Conservation (phyloP, 2,113 vertebrate species). For the Myodes glareolus region DNA sequence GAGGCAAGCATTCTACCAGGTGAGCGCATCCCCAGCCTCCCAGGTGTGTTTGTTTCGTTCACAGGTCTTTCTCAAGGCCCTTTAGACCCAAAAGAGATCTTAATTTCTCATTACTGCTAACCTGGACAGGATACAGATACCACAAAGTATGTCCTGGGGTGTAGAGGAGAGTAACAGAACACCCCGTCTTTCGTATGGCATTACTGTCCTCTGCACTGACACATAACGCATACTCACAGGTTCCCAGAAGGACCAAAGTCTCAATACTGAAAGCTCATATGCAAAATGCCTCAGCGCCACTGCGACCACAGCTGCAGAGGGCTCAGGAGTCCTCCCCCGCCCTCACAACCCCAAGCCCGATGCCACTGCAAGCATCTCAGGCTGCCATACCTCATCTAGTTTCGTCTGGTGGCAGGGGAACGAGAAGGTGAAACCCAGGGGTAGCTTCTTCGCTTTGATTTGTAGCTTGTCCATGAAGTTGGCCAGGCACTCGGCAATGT, state of each 20-base stretch:
- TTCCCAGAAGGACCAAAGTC: not conserved
- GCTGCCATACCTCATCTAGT: constrained; percentile 93
- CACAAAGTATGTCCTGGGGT: not conserved
- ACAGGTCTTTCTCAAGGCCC: not conserved
- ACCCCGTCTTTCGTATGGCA: not conserved
- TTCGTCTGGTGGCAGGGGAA: constrained; percentile 96
- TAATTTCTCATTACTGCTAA: not conserved
- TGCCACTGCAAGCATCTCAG: not conserved
- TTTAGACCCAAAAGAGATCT: not conserved
- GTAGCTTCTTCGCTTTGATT: constrained; percentile 96
- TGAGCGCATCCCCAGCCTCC: not conserved
- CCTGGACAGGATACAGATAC: not conserved
- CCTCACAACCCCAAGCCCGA: not conserved
- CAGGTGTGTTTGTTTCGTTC: not conserved
- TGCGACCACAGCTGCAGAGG: not conserved
- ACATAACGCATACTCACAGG: not conserved
- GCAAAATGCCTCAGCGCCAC: not conserved
- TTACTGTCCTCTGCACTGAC: not conserved
- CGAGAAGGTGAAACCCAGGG: constrained; percentile 97
- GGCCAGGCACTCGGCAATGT: constrained; percentile 94
- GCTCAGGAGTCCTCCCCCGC: not conserved
- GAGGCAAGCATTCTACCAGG: too few species aligned
- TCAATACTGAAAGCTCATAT: not conserved
- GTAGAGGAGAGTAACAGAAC: not conserved
- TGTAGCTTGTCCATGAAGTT: constrained; percentile 95